Evolutionary conservation across 2,797 vertebrate genomes (phyloP).

Genomic region (Amphiprion clarkii): DNA sequence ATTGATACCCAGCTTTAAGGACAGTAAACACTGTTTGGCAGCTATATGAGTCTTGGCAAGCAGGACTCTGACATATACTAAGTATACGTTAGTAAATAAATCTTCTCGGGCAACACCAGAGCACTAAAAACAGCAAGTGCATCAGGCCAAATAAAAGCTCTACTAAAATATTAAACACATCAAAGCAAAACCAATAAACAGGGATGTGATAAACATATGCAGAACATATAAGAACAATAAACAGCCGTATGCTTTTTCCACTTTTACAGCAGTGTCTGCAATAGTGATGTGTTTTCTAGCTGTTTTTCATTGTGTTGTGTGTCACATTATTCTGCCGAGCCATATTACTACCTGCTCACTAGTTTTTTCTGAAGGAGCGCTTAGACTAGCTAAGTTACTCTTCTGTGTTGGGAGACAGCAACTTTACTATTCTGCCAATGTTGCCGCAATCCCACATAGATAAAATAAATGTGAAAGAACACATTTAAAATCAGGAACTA

Average conservation of each 20-base stretch:
- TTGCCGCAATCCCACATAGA: constrained; percentile 31
- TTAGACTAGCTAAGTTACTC: constrained; percentile 47
- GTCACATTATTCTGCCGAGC: constrained; percentile 13
- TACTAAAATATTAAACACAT: not conserved
- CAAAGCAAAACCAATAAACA: constrained; percentile 19
- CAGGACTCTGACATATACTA: not conserved
- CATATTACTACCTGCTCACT: constrained; percentile 41
- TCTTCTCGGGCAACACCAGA: not conserved
- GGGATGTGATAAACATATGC: constrained; percentile 1
- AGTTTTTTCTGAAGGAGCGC: constrained; percentile 22
- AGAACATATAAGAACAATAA: not conserved
- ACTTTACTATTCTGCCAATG: constrained; percentile 45
- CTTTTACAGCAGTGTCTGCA: constrained; percentile 3
- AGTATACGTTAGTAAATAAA: not conserved
- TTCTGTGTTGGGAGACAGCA: constrained; percentile 24
- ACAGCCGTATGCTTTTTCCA: not conserved
- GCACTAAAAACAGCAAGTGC: not conserved
- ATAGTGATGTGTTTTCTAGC: not conserved
- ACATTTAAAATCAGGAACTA: constrained; percentile 17
- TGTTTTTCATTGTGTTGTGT: not conserved
- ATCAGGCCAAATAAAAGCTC: constrained; percentile 5
- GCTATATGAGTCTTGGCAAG: not conserved
- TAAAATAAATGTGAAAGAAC: constrained; percentile 40
- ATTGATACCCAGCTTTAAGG: not conserved
- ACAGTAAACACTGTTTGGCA: not conserved